Evolutionary conservation across 2,113 vertebrate genomes (phyloP), one percentile per base, ranked within the genome.

Genomic region (Bothrops jararaca): DNA sequence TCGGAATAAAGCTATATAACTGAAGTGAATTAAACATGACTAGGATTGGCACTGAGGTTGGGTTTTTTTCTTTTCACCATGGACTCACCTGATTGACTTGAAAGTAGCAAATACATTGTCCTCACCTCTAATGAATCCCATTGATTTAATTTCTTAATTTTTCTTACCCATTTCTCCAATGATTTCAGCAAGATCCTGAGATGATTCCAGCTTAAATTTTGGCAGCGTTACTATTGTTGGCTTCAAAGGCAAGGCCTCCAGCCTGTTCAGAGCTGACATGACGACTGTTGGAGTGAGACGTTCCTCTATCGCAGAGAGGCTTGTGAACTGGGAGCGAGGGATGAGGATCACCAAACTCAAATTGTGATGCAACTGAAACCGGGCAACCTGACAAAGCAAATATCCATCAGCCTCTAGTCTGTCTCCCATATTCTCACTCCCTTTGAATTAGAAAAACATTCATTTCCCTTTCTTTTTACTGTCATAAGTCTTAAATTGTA

Each of bases 161-260:
- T 90, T 22, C 97, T 97, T 92, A 97, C 97, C 96, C 50, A 97
- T 39, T 23, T 94, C 93, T 91, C 94, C 96, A 95, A 96, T 53
- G 88, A 96, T 34, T 0, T 91, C 9, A 39, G 95, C 86, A 93
- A 97, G 89, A 93, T 96, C 88, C 60, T 96, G 96, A 48, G 0
- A 95, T 90, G 74, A 93, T 22, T 93, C 94, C 74, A 96, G 50
- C 60, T 96, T 97, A 86, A 97, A 58, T 1, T 39, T 95, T 11
- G 97, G 97, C 45, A 97, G 20, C 0, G 3, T 57, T 22, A 97
- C 10, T 5, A 94, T 91, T 0, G 95, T 96, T 24, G 97, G 24
- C 13, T 95, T 95, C 87, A 50, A 94, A 18, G 64, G 92, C 86
- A 15, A n/a, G 18, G 57, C 2, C 56, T 94, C 90, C 56, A 97